Conservation (phyloP, 1,140 invertebrate genomes). For the Brachionus koreanus region DNA sequence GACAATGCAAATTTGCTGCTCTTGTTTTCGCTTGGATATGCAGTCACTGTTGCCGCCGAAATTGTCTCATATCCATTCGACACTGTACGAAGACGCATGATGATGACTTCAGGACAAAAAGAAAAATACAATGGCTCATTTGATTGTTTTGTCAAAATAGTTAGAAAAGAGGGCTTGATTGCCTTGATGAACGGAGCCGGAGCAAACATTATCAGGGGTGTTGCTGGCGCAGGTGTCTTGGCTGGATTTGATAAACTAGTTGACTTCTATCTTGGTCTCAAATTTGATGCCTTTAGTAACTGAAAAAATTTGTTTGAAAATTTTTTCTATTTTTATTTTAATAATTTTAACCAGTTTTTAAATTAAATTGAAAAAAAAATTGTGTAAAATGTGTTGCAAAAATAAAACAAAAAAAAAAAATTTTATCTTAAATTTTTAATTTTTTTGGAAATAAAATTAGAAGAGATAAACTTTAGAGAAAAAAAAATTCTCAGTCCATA, state of each 20-base stretch:
- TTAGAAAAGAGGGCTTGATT: slow-evolving; percentile 62
- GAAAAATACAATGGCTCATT: slow-evolving; percentile 63
- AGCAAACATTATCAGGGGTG: slow-evolving; percentile 61
- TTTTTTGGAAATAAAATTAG: too few relatives aligned
- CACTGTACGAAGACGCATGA: slow-evolving; percentile 85
- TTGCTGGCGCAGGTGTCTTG: slow-evolving; percentile 61
- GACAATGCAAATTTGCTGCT: slow-evolving; percentile 76
- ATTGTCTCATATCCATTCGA: slow-evolving; percentile 91
- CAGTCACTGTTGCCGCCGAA: slow-evolving; percentile 77
- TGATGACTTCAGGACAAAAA: slow-evolving; percentile 65
- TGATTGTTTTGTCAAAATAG: slow-evolving; percentile 61
- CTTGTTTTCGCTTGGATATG: slow-evolving; percentile 75
- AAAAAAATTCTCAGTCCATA: too few relatives aligned
- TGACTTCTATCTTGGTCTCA: slow-evolving; percentile 49
- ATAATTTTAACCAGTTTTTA: too few relatives aligned
- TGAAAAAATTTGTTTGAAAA: too few relatives aligned
- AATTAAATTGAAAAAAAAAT: too few relatives aligned
- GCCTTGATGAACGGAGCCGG: slow-evolving; percentile 63
- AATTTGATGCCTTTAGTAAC: neutral
- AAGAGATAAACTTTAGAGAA: too few relatives aligned
- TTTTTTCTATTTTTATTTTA: too few relatives aligned
- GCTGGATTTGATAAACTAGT: slow-evolving; percentile 63
- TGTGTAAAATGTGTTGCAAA: too few relatives aligned
- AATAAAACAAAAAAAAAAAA: too few relatives aligned
- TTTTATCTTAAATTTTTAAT: too few relatives aligned